phyloP scores from a whole-genome alignment of 2,797 vertebrate genomes.

The Cirrhinus mrigala region DNA sequence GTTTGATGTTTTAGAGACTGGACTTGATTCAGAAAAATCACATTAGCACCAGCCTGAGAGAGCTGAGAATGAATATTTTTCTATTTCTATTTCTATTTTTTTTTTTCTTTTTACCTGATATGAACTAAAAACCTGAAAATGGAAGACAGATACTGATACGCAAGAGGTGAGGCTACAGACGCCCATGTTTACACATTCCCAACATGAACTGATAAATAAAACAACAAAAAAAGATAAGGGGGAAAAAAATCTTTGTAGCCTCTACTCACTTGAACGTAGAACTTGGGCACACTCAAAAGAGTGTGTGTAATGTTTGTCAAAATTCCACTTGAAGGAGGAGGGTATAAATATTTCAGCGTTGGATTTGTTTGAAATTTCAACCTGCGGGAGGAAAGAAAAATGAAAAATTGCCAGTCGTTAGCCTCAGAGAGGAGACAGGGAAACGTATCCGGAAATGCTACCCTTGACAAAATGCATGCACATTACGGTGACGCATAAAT shows the following conservation, averaged over 20 bases:
- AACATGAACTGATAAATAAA: slow-evolving; percentile 30
- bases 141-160: background rate
- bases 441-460: slow-evolving; percentile 40
- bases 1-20: slow-evolving; percentile 74
- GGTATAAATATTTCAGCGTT: slow-evolving; percentile 94
- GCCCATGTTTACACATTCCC: slow-evolving; percentile 11
- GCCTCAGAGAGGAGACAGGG: background rate
- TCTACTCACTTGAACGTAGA: slow-evolving; percentile 93
- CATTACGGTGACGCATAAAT: slow-evolving; percentile 55
- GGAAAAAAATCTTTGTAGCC: background rate
- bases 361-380: slow-evolving; percentile 92
- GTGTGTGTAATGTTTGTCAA: slow-evolving; percentile 93
- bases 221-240: background rate
- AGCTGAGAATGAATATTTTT: background rate
- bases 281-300: slow-evolving; percentile 92
- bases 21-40: slow-evolving; percentile 20
- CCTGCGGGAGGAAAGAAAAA: slow-evolving; percentile 71
- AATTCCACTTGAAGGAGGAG: slow-evolving; percentile 89
- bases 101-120: background rate
- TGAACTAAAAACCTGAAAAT: slow-evolving; percentile 10
- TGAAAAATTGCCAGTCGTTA: background rate
- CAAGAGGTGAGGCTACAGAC: background rate
- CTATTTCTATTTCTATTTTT: background rate
- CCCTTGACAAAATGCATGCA: slow-evolving; percentile 44
- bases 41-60: slow-evolving; percentile 13